Base-by-base conservation (phyloP, 2,113 vertebrate species). In the Seriola rivoliana region DNA sequence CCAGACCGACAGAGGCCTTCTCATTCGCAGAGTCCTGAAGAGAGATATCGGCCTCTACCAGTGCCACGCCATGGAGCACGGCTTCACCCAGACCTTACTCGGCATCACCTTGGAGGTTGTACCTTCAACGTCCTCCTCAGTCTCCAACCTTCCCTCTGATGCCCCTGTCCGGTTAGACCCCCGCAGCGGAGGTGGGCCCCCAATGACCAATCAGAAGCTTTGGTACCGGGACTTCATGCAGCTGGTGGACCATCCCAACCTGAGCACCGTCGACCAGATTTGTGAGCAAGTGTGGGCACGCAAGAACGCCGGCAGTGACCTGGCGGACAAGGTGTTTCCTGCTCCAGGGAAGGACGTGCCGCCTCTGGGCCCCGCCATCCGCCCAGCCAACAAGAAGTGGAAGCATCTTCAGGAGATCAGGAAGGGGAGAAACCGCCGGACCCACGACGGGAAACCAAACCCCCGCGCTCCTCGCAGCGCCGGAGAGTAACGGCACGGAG, bases 141-240 rank as follows among this genome's bases (percentile, higher is more conserved):
- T 66, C 50, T 85, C 92, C 38, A 92, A 86, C 48, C 60, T 74
- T 6, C 89, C 93, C 40, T 78, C 89, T 0, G 93, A 93, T 3
- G 71, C 89, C 21, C 88, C 92, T 5, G 84, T 84, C 80, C 86
- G 91, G 1, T 79, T 93, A 8, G 87, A 94, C 36, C 93, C 93
- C 0, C 93, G 91, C 25, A 89, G 85, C 0, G 88, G 75, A 25
- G 88, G 85, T 9, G 88, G 78, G 7, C 36, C 90, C 1, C 65
- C 58, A 8, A 71, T 93, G 9, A 90, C 92, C 3, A 93, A 95
- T 44, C 97, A 93, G 74, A 97, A 97, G 88, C 92, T 97, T 60
- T 99, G 98, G 98, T 99, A 99, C 92, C 95, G 94, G 63, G 98
- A 99, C 95, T 99, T 99, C 90, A 96, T 99, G 92, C 97, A 98